Conservation (phyloP, 2,797 vertebrate genomes). For the Delichon dasypus region DNA sequence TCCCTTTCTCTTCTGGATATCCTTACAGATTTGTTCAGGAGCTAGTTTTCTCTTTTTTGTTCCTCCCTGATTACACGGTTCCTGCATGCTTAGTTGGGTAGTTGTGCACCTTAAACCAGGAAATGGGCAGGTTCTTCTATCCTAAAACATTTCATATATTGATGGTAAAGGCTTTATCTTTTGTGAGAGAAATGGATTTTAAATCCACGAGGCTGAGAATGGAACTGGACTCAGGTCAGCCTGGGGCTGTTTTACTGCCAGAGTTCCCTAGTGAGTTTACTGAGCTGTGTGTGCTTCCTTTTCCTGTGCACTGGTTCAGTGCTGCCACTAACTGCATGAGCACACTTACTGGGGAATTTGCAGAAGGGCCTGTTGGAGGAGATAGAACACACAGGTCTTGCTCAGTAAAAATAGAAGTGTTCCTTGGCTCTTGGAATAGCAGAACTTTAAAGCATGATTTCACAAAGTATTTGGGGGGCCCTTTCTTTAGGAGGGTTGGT, state of each 20-base stretch:
- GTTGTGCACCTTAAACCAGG: not conserved
- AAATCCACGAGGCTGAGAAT: not conserved
- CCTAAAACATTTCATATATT: not conserved
- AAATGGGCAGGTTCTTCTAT: not conserved
- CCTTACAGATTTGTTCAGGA: not conserved
- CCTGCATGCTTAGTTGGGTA: not conserved
- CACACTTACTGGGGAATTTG: not conserved
- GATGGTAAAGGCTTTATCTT: not conserved
- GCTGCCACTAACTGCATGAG: not conserved
- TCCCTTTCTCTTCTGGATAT: not conserved
- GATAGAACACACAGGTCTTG: not conserved
- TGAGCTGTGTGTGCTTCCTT: not conserved
- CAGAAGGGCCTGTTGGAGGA: not conserved
- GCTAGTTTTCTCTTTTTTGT: not conserved
- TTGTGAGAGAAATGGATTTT: not conserved
- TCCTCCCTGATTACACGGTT: not conserved
- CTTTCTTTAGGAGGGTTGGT: not conserved
- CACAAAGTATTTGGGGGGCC: not conserved
- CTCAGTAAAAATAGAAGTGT: not conserved
- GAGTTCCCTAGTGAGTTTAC: not conserved
- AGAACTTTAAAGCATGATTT: not conserved
- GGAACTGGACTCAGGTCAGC: not conserved
- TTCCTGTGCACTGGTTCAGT: not conserved
- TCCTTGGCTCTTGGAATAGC: not conserved
- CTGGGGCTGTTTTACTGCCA: not conserved